Conservation (phyloP, 2,113 vertebrate species). For the Oryzias curvinotus region DNA sequence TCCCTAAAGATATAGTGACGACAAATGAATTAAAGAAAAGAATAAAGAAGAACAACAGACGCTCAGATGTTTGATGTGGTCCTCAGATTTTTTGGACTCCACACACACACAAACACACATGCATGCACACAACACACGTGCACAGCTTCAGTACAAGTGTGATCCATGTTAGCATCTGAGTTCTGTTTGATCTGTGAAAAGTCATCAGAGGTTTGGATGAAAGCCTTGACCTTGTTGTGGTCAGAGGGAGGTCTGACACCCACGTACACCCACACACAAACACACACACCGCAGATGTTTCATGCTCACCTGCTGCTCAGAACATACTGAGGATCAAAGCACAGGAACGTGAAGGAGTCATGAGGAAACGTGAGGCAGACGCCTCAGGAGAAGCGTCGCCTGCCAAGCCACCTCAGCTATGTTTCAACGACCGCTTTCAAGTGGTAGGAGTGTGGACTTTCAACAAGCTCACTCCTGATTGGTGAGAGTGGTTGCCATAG, state of each 20-base stretch:
- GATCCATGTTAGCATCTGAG: not conserved
- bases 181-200: constrained; percentile 26
- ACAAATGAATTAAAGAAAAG: not conserved
- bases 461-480: too few relatives aligned
- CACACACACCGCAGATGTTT: constrained; percentile 1
- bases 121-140: not conserved
- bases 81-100: not conserved
- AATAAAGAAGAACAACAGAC: not conserved
- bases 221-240: constrained; percentile 31
- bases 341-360: too few relatives aligned
- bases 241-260: constrained; percentile 13
- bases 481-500: too few relatives aligned
- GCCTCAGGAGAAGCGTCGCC: too few relatives aligned
- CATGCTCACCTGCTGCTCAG: too few relatives aligned
- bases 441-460: too few relatives aligned
- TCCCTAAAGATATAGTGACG: too few relatives aligned
- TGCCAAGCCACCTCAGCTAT: too few relatives aligned
- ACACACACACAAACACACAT: not conserved
- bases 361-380: too few relatives aligned
- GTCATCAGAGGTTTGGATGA: constrained; percentile 26
- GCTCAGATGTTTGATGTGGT: too few relatives aligned
- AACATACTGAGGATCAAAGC: too few relatives aligned
- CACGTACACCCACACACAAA: constrained; percentile 6
- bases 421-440: too few relatives aligned
- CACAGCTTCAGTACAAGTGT: constrained; percentile 18